phyloP scores from a whole-genome alignment of 2,888 invertebrate species.

The Andrena fulva region DNA sequence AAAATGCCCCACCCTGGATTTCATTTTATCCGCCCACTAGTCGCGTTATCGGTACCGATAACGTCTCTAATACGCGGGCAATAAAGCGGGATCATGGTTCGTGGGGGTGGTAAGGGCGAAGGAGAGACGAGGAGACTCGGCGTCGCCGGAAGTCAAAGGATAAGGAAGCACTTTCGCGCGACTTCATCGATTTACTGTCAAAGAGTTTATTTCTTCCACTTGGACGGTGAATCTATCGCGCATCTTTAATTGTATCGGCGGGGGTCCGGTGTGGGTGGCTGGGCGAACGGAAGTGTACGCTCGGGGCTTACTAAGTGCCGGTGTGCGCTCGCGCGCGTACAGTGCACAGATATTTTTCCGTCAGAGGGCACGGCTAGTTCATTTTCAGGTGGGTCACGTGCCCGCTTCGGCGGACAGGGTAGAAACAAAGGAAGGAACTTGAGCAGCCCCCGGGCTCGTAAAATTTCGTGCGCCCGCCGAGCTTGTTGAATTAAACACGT shows the following conservation, averaged over 20 bases:
- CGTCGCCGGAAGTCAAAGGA: constrained; percentile 10
- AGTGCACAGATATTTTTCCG: constrained; percentile 52
- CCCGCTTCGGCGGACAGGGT: constrained; percentile 2
- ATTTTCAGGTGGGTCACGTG: constrained; percentile 63
- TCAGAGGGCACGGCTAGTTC: constrained; percentile 18
- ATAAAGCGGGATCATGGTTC: constrained; percentile 4
- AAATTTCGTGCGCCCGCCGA: constrained; percentile 33
- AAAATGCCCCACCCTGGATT: neutral
- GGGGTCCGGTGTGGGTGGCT: constrained; percentile 17
- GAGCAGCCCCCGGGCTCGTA: constrained; percentile 22
- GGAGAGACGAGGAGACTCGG: constrained; percentile 3
- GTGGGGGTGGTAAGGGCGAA: constrained; percentile 3
- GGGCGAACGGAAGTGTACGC: constrained; percentile 35
- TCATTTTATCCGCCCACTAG: neutral
- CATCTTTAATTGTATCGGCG: constrained; percentile 62
- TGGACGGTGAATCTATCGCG: constrained; percentile 46
- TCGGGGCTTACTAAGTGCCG: constrained; percentile 34
- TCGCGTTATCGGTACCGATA: neutral
- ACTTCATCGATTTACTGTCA: constrained; percentile 48
- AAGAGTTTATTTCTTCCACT: constrained; percentile 60
- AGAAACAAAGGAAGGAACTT: constrained; percentile 34
- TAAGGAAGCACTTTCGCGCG: constrained; percentile 26
- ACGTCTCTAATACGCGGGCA: neutral
- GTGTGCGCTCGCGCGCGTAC: constrained; percentile 10
- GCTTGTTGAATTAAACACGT: constrained; percentile 30